Evolutionary conservation across 2,888 invertebrate species (phyloP), one percentile per base, ranked within the genome.

Genomic region (Mongoloraphidia duomilia): DNA sequence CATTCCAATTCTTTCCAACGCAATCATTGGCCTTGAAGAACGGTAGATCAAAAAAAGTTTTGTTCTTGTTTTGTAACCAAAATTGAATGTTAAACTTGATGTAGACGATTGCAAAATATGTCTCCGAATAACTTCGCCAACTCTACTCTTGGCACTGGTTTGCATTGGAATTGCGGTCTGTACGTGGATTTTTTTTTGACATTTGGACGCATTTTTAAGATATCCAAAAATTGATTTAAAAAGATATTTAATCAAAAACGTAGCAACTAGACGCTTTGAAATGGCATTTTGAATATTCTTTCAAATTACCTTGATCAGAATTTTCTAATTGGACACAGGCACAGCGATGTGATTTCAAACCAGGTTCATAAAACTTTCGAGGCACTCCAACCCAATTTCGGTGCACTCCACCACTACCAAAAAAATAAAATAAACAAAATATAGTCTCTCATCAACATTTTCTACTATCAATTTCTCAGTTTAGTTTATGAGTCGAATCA

Each of bases 351-450:
- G 74, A 68, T 41, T 77, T 70, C 5, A 76, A 72, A 1, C 82
- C 82, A 12, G 83, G 79, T 52, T 80, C 76, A 62, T 77, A 90
- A 8, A 86, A 74, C 65, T 86, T 81, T 53, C 95, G 76, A 0
- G 97, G 97, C 41, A 91, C 82, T 13, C 97, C 97, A 12, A 74
- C 69, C 96, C 96, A 97, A 52, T 79, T 72, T 57, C 97, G 76
- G 46, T 76, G 70, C 45, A 94, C 76, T 17, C 95, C 95, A 47
- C 97, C 97, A 73, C 96, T 95, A 65, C 56, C 75, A 70, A 57
- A 56, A 54, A 59, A 50, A 56, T 49, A 55, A 50, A 47, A 47
- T 44, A 35, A 33, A 14, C 8, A 43, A 26, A 26, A 26, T 26
- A 11, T 38, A 13, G 12, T 34, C 9, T 44, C 14, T n/a, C 11